Evolutionary conservation across 1,140 invertebrate genomes (phyloP).

Genomic region (Tetragnatha versicolor): DNA sequence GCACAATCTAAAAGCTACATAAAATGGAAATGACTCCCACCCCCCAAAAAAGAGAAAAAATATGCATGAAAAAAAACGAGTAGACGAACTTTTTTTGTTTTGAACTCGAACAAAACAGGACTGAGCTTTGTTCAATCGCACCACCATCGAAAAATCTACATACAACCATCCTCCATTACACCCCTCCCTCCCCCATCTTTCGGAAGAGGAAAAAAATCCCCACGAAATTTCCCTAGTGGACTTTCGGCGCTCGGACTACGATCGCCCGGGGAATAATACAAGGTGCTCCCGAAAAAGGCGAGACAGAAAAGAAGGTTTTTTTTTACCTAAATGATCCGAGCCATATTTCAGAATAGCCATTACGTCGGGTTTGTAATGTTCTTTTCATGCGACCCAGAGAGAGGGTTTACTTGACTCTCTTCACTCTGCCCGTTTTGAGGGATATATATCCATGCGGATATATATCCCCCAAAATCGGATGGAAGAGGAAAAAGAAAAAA

Average conservation of each 20-base stretch:
- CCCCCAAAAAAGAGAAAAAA: no score
- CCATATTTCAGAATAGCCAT: constrained; percentile 55
- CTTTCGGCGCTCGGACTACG: constrained; percentile 34
- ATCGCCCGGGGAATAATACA: constrained; percentile 2
- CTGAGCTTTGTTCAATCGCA: no score
- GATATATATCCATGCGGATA: neutral
- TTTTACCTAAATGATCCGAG: constrained; percentile 42
- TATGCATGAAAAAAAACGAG: no score
- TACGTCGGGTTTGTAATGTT: constrained; percentile 51
- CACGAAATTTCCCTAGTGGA: constrained; percentile 45
- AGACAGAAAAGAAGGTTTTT: neutral
- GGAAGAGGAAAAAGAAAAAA: neutral
- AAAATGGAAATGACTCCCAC: no score
- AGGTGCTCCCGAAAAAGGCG: neutral
- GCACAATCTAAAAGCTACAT: no score
- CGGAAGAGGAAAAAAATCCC: neutral
- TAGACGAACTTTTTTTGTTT: no score
- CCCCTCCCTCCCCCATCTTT: neutral
- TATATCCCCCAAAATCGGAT: neutral
- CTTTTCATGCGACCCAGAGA: constrained; percentile 47
- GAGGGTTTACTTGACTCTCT: neutral
- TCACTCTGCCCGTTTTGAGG: neutral
- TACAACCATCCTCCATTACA: no score
- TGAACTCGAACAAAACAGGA: no score
- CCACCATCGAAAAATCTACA: no score